Base-by-base conservation (phyloP, 2,888 invertebrate species). In the Coenonympha arcania region DNA sequence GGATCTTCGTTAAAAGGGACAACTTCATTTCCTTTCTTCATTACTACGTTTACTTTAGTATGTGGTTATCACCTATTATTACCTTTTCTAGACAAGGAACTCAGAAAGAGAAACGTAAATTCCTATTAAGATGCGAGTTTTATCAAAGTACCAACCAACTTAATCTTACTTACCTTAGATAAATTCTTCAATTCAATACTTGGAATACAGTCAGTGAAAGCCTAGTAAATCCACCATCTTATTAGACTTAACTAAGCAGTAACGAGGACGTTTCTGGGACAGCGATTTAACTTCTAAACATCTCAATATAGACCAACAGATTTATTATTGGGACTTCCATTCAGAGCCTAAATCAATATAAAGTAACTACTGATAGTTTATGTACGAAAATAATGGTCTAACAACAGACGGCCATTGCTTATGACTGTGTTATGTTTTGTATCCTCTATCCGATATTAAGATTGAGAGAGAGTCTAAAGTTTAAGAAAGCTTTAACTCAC, bases 191-290 rank as follows among this genome's bases (percentile, higher is more conserved):
- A 31, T 31, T 39, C 20, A 47, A 39, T 28, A 22, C 22, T 39
- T 31, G 39, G 22, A 22, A 39, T 47, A 31, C 8, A 39, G 31
- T 31, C n/a, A 39, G 31, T 39, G 47, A 31, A 39, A 47, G 31
- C 16, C 30, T 13, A 41, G 16, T 41, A 41, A 41, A 48, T 48
- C 33, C 9, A 13, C 19, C 26, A 28, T 13, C 13, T 48, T 41
- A 41, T 41, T 34, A 34, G 41, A 41, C 41, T 40, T 33, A 33
- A 40, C 40, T 33, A 19, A 41, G 30, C 31, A 19, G 18, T 20
- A 37, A 46, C 37, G 28, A 9, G 6, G 44, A 44, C 44, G 20
- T 46, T 46, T 46, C 37, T 46, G 30, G 46, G 46, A 30, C 46
- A 13, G 9, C 20, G 37, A 37, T 46, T 46, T 30, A 20, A 37